phyloP scores from a whole-genome alignment of 2,888 invertebrate species.

The Morinoia aosen region DNA sequence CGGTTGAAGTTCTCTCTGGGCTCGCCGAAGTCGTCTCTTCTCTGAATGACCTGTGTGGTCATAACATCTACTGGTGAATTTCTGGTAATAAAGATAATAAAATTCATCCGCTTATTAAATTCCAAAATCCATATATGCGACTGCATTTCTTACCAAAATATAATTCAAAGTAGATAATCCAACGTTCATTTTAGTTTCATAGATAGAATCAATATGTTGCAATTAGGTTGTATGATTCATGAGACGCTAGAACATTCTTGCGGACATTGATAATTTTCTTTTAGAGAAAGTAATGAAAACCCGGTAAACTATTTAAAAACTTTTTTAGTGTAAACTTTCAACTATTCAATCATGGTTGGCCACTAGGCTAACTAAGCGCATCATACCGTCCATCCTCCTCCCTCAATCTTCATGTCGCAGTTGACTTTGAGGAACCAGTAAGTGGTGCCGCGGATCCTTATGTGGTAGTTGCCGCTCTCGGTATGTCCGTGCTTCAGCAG shows the following conservation, averaged over 20 bases:
- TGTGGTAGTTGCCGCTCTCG: slow-evolving; percentile 88
- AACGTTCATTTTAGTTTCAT: not conserved
- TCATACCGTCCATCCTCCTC: slow-evolving; percentile 94
- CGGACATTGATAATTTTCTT: not conserved
- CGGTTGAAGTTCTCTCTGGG: slow-evolving; percentile 91
- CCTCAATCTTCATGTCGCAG: slow-evolving; percentile 89
- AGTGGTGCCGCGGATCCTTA: slow-evolving; percentile 90
- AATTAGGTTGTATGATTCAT: not conserved
- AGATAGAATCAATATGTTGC: not conserved
- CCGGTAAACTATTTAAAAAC: not conserved
- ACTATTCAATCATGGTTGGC: not conserved
- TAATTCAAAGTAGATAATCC: not conserved
- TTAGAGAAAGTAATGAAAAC: not conserved
- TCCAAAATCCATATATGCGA: not conserved
- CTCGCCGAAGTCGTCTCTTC: slow-evolving; percentile 88
- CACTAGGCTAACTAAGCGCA: not conserved
- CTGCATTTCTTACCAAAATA: not conserved
- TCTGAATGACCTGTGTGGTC: slow-evolving; percentile 83
- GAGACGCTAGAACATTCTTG: not conserved
- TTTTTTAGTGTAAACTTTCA: too few relatives aligned
- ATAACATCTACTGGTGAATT: not conserved
- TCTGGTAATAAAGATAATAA: not conserved
- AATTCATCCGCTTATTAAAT: not conserved
- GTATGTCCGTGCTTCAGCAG: slow-evolving; percentile 87
- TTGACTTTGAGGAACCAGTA: slow-evolving; percentile 94